Conservation (phyloP, 2,888 invertebrate species). For the Apotomis betuletana region DNA sequence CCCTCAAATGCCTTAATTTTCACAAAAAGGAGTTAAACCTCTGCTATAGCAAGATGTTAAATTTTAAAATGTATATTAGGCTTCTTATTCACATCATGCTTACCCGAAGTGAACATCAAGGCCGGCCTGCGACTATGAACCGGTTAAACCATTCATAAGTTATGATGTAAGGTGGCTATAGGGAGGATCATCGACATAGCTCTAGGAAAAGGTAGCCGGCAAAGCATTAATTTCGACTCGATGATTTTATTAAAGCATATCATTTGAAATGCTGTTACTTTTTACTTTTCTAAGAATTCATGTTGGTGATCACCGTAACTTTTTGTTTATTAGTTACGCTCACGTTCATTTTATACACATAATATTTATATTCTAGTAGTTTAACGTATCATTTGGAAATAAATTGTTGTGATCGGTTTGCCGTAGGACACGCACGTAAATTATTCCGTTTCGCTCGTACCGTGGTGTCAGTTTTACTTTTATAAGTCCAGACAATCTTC, state of each 20-base stretch:
- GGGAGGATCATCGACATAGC: conserved; percentile 21
- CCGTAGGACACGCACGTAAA: conserved; percentile 56
- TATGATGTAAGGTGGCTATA: conserved; percentile 21
- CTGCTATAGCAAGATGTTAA: conserved; percentile 13
- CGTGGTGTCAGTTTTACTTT: conserved; percentile 57
- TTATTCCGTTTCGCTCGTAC: conserved; percentile 55
- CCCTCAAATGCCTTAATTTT: conserved; percentile 19
- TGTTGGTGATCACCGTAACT: conserved; percentile 37
- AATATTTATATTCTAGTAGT: conserved; percentile 37
- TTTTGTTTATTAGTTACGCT: conserved; percentile 35
- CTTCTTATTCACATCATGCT: conserved; percentile 1
- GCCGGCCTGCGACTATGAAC: conserved; percentile 23
- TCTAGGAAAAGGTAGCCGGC: conserved; percentile 33
- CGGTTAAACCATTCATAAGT: conserved; percentile 31
- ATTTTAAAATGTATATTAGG: conserved; percentile 21
- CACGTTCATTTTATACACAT: conserved; percentile 40
- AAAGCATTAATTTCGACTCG: conserved; percentile 17
- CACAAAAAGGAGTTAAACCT: conserved; percentile 20
- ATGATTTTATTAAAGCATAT: conserved; percentile 5
- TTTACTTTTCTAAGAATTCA: conserved; percentile 24
- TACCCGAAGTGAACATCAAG: conserved; percentile 1
- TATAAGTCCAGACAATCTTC: conserved; percentile 54
- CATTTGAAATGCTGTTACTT: conserved; percentile 20
- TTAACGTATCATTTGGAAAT: conserved; percentile 28
- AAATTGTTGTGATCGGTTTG: conserved; percentile 58